A percentile compares a stretch with the other conserved stretches of the same genome.
Evolutionary conservation across 1,140 invertebrate genomes (phyloP).

Genomic region (Solenopsis fugax): DNA sequence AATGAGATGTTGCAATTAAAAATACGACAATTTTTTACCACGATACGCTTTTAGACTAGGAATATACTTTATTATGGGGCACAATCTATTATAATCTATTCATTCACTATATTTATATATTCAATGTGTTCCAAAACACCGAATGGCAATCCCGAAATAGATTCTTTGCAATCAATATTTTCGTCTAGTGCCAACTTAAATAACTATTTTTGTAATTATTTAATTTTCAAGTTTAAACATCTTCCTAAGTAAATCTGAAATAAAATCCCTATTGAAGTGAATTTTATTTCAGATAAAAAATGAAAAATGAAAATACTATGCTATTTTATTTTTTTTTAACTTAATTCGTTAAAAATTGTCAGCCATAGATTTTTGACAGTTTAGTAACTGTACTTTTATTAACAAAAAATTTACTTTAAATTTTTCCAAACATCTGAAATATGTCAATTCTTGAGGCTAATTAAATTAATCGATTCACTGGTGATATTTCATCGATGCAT

Average conservation of each 20-base stretch:
- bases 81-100: conserved; percentile 24
- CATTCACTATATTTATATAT: neutral
- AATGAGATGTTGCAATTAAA: conserved; percentile 6
- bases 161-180: neutral
- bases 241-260: neutral
- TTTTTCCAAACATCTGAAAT: neutral
- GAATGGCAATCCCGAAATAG: neutral
- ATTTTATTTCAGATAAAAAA: neutral
- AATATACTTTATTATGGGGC: neutral
- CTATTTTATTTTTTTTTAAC: neutral
- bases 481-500: neutral
- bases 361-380: neutral
- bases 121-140: neutral
- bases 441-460: neutral
- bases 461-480: neutral
- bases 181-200: neutral
- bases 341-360: neutral
- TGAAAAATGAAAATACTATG: too few species aligned
- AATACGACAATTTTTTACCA: conserved; percentile 19
- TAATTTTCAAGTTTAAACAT: neutral
- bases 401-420: neutral
- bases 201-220: neutral
- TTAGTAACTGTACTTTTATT: too few species aligned
- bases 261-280: neutral
- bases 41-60: neutral